Evolutionary conservation across 2,888 invertebrate genomes (phyloP).

Genomic region (Caenorhabditis afra): DNA sequence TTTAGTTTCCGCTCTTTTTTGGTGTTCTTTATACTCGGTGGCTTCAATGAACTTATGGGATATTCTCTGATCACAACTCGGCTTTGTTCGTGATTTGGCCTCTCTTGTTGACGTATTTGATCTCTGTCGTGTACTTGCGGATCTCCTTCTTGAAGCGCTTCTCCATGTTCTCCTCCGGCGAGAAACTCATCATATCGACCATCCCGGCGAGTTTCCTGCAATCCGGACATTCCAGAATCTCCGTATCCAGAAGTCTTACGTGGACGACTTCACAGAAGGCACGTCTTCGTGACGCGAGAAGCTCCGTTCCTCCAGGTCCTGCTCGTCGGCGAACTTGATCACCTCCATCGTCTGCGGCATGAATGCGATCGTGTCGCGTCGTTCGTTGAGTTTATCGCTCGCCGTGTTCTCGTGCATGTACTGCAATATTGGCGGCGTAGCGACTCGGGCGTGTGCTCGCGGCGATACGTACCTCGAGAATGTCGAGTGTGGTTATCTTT

Average conservation of each 20-base stretch:
- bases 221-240: background rate
- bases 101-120: constrained; percentile 50
- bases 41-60: constrained; percentile 3
- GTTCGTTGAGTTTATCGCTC: constrained; percentile 64
- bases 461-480: constrained; percentile 68
- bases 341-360: constrained; percentile 76
- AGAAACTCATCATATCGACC: constrained; percentile 64
- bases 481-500: constrained; percentile 78
- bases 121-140: constrained; percentile 62
- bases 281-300: constrained; percentile 64
- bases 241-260: constrained; percentile 8
- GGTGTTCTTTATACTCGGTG: constrained; percentile 33
- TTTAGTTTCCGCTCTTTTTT: constrained; percentile 6
- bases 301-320: constrained; percentile 70
- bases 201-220: constrained; percentile 55
- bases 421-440: constrained; percentile 58
- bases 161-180: constrained; percentile 65
- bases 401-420: constrained; percentile 75
- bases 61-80: constrained; percentile 3
- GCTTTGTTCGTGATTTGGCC: constrained; percentile 41
- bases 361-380: constrained; percentile 79
- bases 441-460: no score
- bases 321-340: constrained; percentile 73
- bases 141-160: constrained; percentile 63
- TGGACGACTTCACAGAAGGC: constrained; percentile 48